These are phyloP conservation scores for Drosophila cyrtoloma DNA, from an alignment of 2,888 invertebrate species.

Conservation along the genomic window DNA sequence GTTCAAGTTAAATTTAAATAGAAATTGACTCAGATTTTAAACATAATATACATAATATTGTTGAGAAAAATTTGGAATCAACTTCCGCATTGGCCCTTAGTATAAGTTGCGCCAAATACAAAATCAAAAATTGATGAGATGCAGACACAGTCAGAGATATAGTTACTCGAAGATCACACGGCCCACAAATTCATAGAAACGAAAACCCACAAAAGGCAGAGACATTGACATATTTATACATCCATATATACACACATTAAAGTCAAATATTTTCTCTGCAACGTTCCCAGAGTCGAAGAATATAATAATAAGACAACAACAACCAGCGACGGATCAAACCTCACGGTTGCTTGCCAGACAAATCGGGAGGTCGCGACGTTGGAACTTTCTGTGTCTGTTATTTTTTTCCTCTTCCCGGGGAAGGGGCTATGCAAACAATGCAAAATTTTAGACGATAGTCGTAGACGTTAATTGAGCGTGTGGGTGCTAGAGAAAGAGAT, in stretches of 20 bases:
- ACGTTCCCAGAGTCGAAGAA: conserved; percentile 58
- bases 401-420: conserved; percentile 4
- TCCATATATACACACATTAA: conserved; percentile 65
- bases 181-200: conserved; percentile 43
- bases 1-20: background rate
- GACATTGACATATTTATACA: conserved; percentile 67
- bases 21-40: background rate
- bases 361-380: conserved; percentile 55
- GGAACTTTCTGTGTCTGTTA: conserved; percentile 40
- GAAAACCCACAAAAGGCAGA: conserved; percentile 58
- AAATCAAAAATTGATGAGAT: conserved; percentile 30
- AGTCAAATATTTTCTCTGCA: conserved; percentile 71
- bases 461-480: conserved; percentile 48
- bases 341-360: conserved; percentile 63
- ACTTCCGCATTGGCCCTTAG: conserved; percentile 21
- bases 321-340: conserved; percentile 34
- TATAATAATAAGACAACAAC: conserved; percentile 14
- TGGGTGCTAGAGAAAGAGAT: conserved; percentile 35
- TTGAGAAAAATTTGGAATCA: background rate
- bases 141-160: conserved; percentile 3
- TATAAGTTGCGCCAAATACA: conserved; percentile 7
- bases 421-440: conserved; percentile 50
- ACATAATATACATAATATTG: background rate
- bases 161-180: conserved; percentile 37
- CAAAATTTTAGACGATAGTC: conserved; percentile 52